These are phyloP conservation scores for Hylaea fasciaria DNA, from an alignment of 2,888 invertebrate species.

Conservation along the genomic window DNA sequence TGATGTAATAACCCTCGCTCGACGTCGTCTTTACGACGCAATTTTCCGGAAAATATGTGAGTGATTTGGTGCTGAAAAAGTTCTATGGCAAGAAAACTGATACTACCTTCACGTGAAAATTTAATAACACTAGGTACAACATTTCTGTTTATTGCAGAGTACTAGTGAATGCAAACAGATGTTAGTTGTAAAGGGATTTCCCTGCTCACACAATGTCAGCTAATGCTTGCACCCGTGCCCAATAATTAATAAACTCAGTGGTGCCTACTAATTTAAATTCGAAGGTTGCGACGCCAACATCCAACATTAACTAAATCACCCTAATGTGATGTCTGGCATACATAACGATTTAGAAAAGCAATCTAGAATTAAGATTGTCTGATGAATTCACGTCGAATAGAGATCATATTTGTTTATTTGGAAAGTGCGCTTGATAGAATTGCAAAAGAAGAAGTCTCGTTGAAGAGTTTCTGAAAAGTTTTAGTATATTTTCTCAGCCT, in stretches of 20 bases:
- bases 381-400: constrained; percentile 2
- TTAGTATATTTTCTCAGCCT: neutral
- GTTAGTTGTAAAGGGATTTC: constrained; percentile 35
- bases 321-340: constrained; percentile 18
- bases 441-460: too few species aligned
- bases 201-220: constrained; percentile 13
- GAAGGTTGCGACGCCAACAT: constrained; percentile 12
- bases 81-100: constrained; percentile 23
- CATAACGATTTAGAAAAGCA: constrained; percentile 18
- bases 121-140: neutral
- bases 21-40: constrained; percentile 53
- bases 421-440: too few species aligned
- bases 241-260: constrained; percentile 17
- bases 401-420: too few species aligned
- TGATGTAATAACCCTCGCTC: constrained; percentile 68
- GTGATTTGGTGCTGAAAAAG: constrained; percentile 47
- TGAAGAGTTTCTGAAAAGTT: too few species aligned
- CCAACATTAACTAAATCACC: constrained; percentile 21
- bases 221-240: constrained; percentile 5
- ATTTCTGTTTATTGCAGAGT: constrained; percentile 23
- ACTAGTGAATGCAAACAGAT: constrained; percentile 34
- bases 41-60: constrained; percentile 57
- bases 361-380: constrained; percentile 1
- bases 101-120: constrained; percentile 14
- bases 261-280: constrained; percentile 7